phyloP scores from a whole-genome alignment of 2,797 vertebrate genomes.

The Pangasius djambal region DNA sequence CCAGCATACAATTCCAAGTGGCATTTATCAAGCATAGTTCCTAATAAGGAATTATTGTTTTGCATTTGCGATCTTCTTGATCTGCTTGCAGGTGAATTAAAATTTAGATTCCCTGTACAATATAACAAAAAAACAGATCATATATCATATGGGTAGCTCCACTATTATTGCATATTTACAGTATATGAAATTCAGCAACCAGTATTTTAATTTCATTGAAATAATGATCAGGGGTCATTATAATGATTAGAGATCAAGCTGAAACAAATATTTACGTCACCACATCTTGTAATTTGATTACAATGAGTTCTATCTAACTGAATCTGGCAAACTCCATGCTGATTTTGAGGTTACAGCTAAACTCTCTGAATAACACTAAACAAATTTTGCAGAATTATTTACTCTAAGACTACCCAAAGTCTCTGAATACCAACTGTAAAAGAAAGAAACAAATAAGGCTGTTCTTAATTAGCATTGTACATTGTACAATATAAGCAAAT shows the following conservation, averaged over 20 bases:
- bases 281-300: not conserved
- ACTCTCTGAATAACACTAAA: not conserved
- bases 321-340: not conserved
- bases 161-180: not conserved
- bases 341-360: not conserved
- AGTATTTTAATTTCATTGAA: no score
- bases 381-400: not conserved
- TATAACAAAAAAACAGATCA: no score
- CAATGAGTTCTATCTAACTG: not conserved
- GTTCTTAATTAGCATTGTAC: not conserved
- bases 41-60: not conserved
- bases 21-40: not conserved
- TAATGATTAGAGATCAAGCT: not conserved
- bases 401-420: not conserved
- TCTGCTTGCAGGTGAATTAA: no score
- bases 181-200: no score
- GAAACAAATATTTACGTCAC: not conserved
- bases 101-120: no score
- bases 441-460: not conserved
- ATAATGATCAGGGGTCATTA: no score
- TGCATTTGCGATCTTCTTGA: no score
- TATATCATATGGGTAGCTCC: no score
- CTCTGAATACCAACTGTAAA: not conserved
- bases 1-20: no score
- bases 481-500: not conserved